A percentile compares a stretch with the other conserved stretches of the same genome.
Evolutionary conservation across 2,797 vertebrate genomes (phyloP).

Genomic region (Ceyx erithaca): DNA sequence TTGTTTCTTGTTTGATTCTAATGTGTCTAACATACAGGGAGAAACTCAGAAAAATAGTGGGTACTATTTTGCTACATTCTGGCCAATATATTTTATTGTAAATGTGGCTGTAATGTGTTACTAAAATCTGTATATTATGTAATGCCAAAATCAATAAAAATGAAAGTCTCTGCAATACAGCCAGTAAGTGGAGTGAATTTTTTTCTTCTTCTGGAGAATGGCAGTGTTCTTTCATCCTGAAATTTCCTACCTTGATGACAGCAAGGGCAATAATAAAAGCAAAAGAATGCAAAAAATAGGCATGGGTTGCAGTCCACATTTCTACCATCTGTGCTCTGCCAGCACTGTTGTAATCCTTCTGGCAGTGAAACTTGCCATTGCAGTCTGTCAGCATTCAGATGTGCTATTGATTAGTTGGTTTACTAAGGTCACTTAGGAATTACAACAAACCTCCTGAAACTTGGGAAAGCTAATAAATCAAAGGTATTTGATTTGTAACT

Average conservation of each 20-base stretch:
- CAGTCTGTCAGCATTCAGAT: neutral
- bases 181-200: neutral
- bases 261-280: neutral
- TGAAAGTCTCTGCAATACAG: neutral
- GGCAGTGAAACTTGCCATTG: neutral
- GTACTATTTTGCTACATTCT: neutral
- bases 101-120: neutral
- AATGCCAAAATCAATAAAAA: neutral
- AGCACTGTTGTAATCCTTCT: slow-evolving; percentile 13
- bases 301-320: neutral
- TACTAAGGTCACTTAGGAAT: slow-evolving; percentile 14
- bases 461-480: neutral
- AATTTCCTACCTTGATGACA: neutral
- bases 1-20: neutral
- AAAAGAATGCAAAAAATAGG: neutral
- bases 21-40: neutral
- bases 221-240: neutral
- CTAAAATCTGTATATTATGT: neutral
- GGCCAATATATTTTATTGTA: neutral
- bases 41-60: neutral
- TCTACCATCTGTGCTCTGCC: neutral
- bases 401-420: neutral
- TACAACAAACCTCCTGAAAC: slow-evolving; percentile 18
- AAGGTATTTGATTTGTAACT: slow-evolving; percentile 46
- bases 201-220: neutral